Evolutionary conservation across 2,113 vertebrate genomes (phyloP).

Genomic region (Myodes glareolus): DNA sequence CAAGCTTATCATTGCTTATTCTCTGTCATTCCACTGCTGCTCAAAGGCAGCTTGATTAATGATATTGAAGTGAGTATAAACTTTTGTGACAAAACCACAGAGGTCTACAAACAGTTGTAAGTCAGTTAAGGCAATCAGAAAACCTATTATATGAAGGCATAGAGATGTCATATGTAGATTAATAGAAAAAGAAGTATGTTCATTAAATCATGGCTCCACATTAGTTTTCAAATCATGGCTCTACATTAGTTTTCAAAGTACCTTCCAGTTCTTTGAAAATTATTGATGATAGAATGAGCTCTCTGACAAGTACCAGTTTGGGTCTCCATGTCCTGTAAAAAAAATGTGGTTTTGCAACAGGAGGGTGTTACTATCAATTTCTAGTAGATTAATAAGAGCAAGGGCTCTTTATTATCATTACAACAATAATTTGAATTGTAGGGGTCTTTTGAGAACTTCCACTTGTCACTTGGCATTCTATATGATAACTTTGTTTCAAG

Average conservation of each 20-base stretch:
- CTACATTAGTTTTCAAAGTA: neutral
- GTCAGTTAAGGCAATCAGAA: rapidly evolving
- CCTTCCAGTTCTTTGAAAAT: neutral
- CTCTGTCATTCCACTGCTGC: neutral
- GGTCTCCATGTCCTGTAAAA: neutral
- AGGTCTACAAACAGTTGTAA: neutral
- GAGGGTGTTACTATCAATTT: neutral
- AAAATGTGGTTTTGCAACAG: neutral
- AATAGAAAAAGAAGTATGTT: neutral
- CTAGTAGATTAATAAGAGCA: neutral
- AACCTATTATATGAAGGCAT: neutral
- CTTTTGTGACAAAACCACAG: neutral
- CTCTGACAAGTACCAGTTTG: neutral
- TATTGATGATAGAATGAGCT: no score
- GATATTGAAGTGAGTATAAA: neutral
- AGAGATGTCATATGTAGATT: neutral
- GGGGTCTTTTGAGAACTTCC: no score
- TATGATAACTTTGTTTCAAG: neutral
- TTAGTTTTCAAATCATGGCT: neutral
- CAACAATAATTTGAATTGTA: neutral
- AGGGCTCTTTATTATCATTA: no score
- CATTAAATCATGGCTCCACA: neutral
- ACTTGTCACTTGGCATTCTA: neutral
- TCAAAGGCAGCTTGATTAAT: neutral
- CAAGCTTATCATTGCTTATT: slow-evolving; percentile 13